Percentiles rank a stretch among this genome's conserved stretches.
phyloP scores from a whole-genome alignment of 35 echinoderm and acorn worm genomes.

The Eucidaris tribuloides region DNA sequence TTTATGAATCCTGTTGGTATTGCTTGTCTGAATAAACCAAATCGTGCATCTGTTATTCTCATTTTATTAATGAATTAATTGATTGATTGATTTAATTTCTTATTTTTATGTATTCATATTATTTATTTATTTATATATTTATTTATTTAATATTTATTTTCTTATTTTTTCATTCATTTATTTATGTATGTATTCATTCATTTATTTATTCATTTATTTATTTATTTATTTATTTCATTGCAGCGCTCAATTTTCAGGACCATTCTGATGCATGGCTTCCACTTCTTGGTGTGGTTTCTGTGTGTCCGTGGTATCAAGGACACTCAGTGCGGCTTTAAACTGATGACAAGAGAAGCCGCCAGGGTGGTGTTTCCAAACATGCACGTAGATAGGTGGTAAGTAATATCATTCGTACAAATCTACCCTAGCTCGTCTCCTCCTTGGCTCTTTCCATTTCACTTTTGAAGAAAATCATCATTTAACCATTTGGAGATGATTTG shows the following conservation, averaged over 20 bases:
- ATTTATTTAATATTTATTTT: too few species aligned
- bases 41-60: too few species aligned
- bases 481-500: too few species aligned
- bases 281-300: constrained; percentile 96
- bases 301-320: constrained; percentile 87
- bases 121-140: too few species aligned
- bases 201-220: neutral
- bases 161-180: neutral
- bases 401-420: too few species aligned
- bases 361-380: constrained; percentile 63
- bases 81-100: too few species aligned
- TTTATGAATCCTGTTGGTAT: neutral
- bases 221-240: constrained; percentile 21
- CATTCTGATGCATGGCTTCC: constrained; percentile 97
- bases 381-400: constrained; percentile 95
- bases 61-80: too few species aligned
- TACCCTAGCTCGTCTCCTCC: too few species aligned
- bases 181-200: neutral
- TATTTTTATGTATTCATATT: too few species aligned
- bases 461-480: too few species aligned
- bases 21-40: too few species aligned
- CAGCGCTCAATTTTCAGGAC: constrained; percentile 95
- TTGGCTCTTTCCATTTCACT: too few species aligned
- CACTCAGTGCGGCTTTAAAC: constrained; percentile 98
- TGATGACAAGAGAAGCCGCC: constrained; percentile 79